These are phyloP conservation scores for Xiphophorus birchmanni DNA, from an alignment of 2,797 vertebrate species.

Conservation along the genomic window DNA sequence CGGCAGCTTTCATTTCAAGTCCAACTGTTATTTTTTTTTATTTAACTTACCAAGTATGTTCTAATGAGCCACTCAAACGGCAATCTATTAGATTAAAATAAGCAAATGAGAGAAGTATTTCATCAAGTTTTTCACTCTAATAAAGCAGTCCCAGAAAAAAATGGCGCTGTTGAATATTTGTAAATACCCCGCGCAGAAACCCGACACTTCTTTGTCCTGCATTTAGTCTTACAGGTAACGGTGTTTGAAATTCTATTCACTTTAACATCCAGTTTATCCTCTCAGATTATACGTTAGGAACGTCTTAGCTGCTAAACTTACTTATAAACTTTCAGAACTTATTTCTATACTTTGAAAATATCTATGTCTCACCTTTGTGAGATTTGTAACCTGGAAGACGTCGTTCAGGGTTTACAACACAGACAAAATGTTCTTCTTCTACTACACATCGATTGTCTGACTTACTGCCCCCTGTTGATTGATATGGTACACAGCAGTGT, in stretches of 20 bases:
- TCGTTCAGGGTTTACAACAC: accelerated
- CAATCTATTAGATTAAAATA: neutral
- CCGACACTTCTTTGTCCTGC: accelerated
- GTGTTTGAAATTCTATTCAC: neutral
- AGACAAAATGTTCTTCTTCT: constrained; percentile 1
- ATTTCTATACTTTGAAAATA: neutral
- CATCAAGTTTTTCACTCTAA: neutral
- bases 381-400: constrained; percentile 10
- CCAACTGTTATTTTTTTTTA: neutral
- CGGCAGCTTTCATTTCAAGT: constrained; percentile 4
- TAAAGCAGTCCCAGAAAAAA: constrained; percentile 47
- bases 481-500: neutral
- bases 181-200: constrained; percentile 43
- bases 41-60: neutral
- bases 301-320: neutral
- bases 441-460: neutral
- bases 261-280: neutral
- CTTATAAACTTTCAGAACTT: neutral
- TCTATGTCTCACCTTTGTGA: neutral
- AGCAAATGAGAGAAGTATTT: accelerated
- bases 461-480: constrained; percentile 39
- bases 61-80: neutral
- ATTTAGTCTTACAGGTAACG: neutral
- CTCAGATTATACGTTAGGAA: neutral
- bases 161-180: constrained; percentile 43